These are phyloP conservation scores for Limnephilus lunatus DNA, from an alignment of 2,888 invertebrate species.

Conservation along the genomic window DNA sequence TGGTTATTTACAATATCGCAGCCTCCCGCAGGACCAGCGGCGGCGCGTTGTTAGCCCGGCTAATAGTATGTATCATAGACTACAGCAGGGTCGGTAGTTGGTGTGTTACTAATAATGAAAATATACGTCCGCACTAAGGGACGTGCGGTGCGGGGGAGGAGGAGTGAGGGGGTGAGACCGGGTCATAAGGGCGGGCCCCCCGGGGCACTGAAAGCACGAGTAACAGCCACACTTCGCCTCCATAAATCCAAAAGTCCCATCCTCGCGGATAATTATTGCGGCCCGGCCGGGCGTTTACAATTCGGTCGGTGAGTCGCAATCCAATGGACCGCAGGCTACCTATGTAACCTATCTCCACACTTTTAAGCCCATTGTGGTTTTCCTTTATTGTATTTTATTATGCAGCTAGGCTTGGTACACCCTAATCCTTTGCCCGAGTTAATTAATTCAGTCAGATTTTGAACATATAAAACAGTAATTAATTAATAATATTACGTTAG, in stretches of 20 bases:
- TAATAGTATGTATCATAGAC: conserved; percentile 15
- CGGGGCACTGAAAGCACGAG: conserved; percentile 52
- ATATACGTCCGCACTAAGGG: conserved; percentile 37
- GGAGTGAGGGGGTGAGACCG: background rate
- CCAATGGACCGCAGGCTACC: conserved; percentile 2
- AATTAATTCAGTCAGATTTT: background rate
- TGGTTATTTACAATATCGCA: conserved; percentile 26
- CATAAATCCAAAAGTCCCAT: conserved; percentile 53
- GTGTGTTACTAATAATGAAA: conserved; percentile 60
- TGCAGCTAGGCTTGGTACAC: background rate
- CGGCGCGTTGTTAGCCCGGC: conserved; percentile 7
- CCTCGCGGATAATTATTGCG: conserved; percentile 47
- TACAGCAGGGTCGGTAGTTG: background rate
- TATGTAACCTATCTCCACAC: background rate
- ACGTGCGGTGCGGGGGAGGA: background rate
- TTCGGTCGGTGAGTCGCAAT: conserved; percentile 45
- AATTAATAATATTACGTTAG: no score
- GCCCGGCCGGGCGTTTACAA: conserved; percentile 45
- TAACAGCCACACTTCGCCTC: conserved; percentile 52
- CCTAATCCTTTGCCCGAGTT: background rate
- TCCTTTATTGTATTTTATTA: conserved; percentile 2
- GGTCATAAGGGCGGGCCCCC: conserved; percentile 25
- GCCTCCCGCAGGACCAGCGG: conserved; percentile 8
- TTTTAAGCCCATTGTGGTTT: conserved; percentile 2
- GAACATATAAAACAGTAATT: background rate